Base-by-base conservation (phyloP, 2,113 vertebrate genomes). In the Leptobrachium ailaonicum region DNA sequence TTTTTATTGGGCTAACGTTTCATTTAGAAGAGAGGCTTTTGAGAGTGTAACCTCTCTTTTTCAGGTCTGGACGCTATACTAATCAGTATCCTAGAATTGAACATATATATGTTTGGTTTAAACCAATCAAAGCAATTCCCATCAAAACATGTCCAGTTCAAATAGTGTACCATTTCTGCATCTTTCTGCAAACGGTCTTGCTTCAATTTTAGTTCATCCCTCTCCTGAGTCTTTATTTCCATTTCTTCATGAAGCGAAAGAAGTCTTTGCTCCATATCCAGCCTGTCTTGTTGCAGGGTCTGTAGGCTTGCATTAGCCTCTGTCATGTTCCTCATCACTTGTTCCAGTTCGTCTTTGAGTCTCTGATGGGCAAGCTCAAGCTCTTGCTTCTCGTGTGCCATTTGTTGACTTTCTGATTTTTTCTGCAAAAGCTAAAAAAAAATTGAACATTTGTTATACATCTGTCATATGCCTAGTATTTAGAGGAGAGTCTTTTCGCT, bases 321-420 rank as follows among this genome's bases (percentile, higher is more conserved):
- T 12, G 10, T 44, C 8, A 70, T 13, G 32, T 6, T 70, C 47
- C 41, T 43, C 4, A 4, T 73, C 12, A 86, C 75, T 41, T 82
- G 79, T 76, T 87, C 83, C 72, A 88, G 77, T 2, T 83, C 83
- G 43, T 14, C 75, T 84, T 75, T 79, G 79, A 11, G 47, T 8
- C 47, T 50, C 47, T 50, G 47, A 50, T 50, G 47, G 47, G 80
- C 74, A 85, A 80, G 20, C 74, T 63, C 7, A 40, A 88, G 79
- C 54, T 83, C 85, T 66, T 83, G 85, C 66, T 88, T 83, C 77
- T 87, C 6, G 12, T 75, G 69, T 42, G 81, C 2, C 54, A 80
- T 71, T 69, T 80, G 40, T 41, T 76, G 47, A 1, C 43, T 11
- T 43, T 58, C 45, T 42, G 10, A 6, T 2, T 45, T 50, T 41